Evolutionary conservation across 2,113 vertebrate species (phyloP).

Genomic region (Ceyx melanurus): DNA sequence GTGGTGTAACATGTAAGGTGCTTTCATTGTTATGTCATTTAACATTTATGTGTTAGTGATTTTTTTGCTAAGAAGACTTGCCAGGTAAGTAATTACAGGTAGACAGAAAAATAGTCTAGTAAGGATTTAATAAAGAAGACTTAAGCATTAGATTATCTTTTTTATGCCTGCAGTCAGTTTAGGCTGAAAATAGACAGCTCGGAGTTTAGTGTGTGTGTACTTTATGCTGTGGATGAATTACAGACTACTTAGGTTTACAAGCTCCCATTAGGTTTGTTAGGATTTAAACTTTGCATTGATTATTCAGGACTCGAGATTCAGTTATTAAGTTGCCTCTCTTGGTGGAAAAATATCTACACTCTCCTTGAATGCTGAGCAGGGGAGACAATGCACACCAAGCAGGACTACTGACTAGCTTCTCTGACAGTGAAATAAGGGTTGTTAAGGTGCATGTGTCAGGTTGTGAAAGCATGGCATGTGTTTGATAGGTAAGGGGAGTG

Average conservation of each 20-base stretch:
- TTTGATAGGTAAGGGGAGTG: neutral
- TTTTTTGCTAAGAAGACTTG: neutral
- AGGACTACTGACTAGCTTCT: neutral
- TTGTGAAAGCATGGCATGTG: neutral
- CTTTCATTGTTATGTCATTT: neutral
- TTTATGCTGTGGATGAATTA: neutral
- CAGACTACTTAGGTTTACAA: neutral
- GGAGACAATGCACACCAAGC: neutral
- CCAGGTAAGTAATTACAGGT: neutral
- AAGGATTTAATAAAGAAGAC: neutral
- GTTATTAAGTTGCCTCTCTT: neutral
- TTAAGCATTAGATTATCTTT: neutral
- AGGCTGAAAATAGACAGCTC: neutral
- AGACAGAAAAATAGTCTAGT: neutral
- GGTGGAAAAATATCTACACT: neutral
- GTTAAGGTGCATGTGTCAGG: accelerated
- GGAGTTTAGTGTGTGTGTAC: neutral
- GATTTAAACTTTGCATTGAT: neutral
- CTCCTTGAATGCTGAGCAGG: neutral
- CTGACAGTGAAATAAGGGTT: neutral
- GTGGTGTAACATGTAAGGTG: neutral
- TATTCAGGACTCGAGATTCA: neutral
- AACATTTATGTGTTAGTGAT: neutral
- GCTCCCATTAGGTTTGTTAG: neutral
- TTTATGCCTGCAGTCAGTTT: neutral